Percentiles rank a stretch among this genome's conserved stretches.
phyloP scores from a whole-genome alignment of 2,888 invertebrate genomes.

The Stenolophus ochropezus region DNA sequence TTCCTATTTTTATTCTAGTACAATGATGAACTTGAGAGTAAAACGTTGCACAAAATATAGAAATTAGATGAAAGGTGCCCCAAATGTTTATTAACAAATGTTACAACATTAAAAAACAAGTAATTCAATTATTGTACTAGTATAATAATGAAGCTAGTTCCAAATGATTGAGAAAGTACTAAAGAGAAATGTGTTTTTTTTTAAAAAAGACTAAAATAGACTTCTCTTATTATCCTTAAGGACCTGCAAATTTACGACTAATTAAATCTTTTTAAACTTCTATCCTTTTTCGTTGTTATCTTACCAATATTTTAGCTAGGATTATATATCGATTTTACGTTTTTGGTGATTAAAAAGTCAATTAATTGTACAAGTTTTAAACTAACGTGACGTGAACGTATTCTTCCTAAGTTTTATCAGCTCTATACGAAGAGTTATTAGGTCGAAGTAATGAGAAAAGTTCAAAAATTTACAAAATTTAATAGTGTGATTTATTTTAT shows the following conservation, averaged over 20 bases:
- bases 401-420: neutral
- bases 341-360: neutral
- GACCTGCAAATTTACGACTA: neutral
- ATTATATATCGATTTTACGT: neutral
- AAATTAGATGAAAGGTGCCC: no score
- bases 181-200: no score
- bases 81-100: no score
- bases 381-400: neutral
- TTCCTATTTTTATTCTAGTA: no score
- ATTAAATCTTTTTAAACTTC: neutral
- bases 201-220: no score
- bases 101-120: no score
- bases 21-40: no score
- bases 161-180: no score
- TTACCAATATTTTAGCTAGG: neutral
- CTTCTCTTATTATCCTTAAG: neutral
- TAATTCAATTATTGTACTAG: no score
- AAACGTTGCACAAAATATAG: no score
- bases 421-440: neutral
- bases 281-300: neutral
- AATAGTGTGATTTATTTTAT: no score
- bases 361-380: neutral
- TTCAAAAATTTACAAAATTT: neutral
- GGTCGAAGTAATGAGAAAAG: neutral
- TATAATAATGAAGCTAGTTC: no score